A percentile compares a stretch with the other conserved stretches of the same genome.
Evolutionary conservation across 2,113 vertebrate species (phyloP).

Genomic region (Platanista minor): DNA sequence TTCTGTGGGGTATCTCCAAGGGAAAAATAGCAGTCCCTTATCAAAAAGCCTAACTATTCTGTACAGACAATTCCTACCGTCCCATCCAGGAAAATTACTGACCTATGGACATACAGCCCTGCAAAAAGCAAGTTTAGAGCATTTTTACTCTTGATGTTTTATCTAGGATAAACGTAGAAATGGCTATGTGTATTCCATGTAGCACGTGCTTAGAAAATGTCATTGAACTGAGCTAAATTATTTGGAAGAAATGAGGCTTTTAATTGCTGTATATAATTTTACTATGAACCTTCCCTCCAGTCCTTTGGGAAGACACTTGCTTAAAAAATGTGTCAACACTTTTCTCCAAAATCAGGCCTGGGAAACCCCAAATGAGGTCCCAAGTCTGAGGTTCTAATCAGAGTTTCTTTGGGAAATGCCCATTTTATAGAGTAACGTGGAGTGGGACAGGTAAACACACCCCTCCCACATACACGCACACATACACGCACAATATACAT

Average conservation of each 20-base stretch:
- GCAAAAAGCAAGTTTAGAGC: slow-evolving; percentile 1
- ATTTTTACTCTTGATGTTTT: slow-evolving; percentile 13
- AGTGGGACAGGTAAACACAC: background rate
- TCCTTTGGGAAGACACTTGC: background rate
- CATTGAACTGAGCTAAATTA: slow-evolving; percentile 3
- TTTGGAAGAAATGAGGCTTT: slow-evolving; percentile 17
- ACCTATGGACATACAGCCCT: slow-evolving; percentile 1
- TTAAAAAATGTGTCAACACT: background rate
- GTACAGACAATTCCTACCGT: slow-evolving; percentile 33
- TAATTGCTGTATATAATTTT: background rate
- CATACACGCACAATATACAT: background rate
- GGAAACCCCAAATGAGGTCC: background rate
- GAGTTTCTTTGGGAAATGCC: background rate
- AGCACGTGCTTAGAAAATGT: slow-evolving; percentile 1
- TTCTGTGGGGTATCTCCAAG: slow-evolving; percentile 62
- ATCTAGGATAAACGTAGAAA: slow-evolving; percentile 40
- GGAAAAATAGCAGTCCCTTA: slow-evolving; percentile 57
- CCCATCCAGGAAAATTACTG: background rate
- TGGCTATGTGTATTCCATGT: background rate
- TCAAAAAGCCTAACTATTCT: slow-evolving; percentile 27
- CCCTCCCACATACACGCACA: accelerated
- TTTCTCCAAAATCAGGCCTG: background rate
- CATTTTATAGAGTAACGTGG: background rate
- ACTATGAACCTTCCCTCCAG: background rate
- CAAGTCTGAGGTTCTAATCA: background rate